Percentiles rank a stretch among this genome's conserved stretches.
These are phyloP conservation scores for Actenoides lindsayi DNA, from an alignment of 2,113 vertebrate genomes.

Conservation along the genomic window DNA sequence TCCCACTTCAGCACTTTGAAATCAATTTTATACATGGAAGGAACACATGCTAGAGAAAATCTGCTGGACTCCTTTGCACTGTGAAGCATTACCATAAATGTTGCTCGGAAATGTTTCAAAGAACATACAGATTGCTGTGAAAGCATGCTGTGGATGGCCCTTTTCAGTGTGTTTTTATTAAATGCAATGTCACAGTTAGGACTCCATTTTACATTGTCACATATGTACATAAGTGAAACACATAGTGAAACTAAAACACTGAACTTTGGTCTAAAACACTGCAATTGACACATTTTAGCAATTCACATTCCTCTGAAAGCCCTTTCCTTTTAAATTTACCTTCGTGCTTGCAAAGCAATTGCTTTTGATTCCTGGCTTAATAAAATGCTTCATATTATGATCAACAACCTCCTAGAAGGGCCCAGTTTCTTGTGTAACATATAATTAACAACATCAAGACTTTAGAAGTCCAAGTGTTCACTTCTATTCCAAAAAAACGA, in stretches of 20 bases:
- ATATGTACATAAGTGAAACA: neutral
- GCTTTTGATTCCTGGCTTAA: neutral
- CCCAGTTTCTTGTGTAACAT: neutral
- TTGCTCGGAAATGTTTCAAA: constrained; percentile 12
- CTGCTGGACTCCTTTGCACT: neutral
- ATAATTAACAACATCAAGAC: neutral
- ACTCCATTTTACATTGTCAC: neutral
- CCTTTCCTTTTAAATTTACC: neutral
- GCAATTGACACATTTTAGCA: neutral
- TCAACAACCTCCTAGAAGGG: neutral
- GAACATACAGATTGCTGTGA: neutral
- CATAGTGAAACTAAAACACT: neutral
- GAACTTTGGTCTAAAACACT: neutral
- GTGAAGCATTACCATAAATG: constrained; percentile 4
- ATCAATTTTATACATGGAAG: constrained; percentile 40
- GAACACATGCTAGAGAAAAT: constrained; percentile 26
- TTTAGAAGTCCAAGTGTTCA: neutral
- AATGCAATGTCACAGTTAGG: neutral
- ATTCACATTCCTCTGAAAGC: neutral
- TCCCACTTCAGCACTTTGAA: constrained; percentile 40
- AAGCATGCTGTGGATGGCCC: neutral
- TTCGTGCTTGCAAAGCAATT: neutral
- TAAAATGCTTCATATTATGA: neutral
- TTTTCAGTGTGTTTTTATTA: neutral
- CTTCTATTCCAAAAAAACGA: neutral